Conservation (phyloP, 2,888 invertebrate species). For the Saturnia pavonia region DNA sequence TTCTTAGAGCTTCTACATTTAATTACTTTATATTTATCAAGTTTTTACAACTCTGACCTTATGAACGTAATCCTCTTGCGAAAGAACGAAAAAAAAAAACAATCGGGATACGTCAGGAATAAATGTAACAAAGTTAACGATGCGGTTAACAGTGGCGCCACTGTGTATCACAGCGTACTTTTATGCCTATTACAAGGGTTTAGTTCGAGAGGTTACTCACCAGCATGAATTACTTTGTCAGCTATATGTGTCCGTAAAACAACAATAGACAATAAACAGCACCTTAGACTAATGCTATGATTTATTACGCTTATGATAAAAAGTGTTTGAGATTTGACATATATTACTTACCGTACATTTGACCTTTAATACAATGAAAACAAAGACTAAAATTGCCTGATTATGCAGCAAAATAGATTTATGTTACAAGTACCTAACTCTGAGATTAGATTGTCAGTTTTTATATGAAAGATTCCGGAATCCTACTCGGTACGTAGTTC, state of each 20-base stretch:
- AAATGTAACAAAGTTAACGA: slow-evolving; percentile 18
- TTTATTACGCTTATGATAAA: slow-evolving; percentile 61
- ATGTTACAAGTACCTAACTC: slow-evolving; percentile 32
- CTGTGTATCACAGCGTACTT: not conserved
- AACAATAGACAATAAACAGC: slow-evolving; percentile 70
- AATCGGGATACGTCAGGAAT: slow-evolving; percentile 30
- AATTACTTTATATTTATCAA: not conserved
- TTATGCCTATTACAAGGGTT: not conserved
- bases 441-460: slow-evolving; percentile 53
- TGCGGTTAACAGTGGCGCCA: slow-evolving; percentile 8
- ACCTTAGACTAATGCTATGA: slow-evolving; percentile 71
- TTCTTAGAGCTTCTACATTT: not conserved
- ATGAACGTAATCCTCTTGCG: slow-evolving; percentile 49
- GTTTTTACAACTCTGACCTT: slow-evolving; percentile 36
- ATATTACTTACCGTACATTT: not conserved
- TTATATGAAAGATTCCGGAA: slow-evolving; percentile 54
- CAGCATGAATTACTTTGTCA: slow-evolving; percentile 18
- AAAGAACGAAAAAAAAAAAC: slow-evolving; percentile 36
- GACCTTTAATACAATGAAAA: not conserved
- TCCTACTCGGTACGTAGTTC: slow-evolving; percentile 39
- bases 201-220: slow-evolving; percentile 12
- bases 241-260: slow-evolving; percentile 25
- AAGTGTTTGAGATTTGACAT: slow-evolving; percentile 29
- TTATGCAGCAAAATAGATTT: slow-evolving; percentile 33
- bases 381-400: slow-evolving; percentile 12